Percentiles rank a stretch among this genome's conserved stretches.
phyloP scores from a whole-genome alignment of 2,888 invertebrate species.

The Eretmocerus hayati region DNA sequence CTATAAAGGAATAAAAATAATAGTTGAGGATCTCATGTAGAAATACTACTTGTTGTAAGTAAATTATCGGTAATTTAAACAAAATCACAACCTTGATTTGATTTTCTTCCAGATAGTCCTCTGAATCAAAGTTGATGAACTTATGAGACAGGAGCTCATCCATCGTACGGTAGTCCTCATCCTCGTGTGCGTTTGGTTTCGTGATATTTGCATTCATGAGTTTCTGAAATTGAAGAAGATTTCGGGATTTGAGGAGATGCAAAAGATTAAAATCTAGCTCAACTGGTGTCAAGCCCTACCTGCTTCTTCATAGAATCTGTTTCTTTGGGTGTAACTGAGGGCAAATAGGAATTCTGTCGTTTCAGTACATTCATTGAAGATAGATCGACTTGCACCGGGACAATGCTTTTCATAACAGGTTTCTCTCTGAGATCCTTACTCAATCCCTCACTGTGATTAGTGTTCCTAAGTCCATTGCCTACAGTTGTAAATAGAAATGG shows the following conservation, averaged over 20 bases:
- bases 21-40: not conserved
- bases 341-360: too few species aligned
- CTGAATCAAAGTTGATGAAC: slow-evolving; percentile 18
- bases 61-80: not conserved
- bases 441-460: too few species aligned
- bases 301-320: not conserved
- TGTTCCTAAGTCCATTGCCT: too few species aligned
- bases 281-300: not conserved
- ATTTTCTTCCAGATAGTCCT: slow-evolving; percentile 11
- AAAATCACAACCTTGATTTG: slow-evolving; percentile 3
- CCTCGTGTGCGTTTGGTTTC: not conserved
- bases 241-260: not conserved
- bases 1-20: too few species aligned
- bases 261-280: not conserved
- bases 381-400: too few species aligned
- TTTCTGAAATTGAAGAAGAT: not conserved
- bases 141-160: slow-evolving; percentile 6
- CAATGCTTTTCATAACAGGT: too few species aligned
- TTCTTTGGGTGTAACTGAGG: too few species aligned
- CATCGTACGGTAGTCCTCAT: not conserved
- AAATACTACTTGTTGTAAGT: not conserved
- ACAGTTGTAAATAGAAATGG: too few species aligned
- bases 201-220: not conserved
- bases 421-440: too few species aligned
- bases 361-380: too few species aligned